These are phyloP conservation scores for Eurypyga helias DNA, from an alignment of 2,113 vertebrate species.

Conservation along the genomic window DNA sequence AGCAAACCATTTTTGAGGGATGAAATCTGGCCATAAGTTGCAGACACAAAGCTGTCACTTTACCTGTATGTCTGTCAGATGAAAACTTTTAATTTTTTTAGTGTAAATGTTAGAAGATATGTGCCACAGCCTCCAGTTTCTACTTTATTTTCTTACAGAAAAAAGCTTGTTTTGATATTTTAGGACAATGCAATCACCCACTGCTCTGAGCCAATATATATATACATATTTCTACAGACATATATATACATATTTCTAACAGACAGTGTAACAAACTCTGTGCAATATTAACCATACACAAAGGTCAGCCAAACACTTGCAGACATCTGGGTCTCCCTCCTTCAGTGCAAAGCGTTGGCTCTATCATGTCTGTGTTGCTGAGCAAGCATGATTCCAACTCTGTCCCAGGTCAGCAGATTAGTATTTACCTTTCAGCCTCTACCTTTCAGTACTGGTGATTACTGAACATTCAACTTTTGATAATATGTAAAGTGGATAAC, in stretches of 20 bases:
- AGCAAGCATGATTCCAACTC: background rate
- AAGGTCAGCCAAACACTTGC: slow-evolving; percentile 30
- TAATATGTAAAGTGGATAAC: background rate
- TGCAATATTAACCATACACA: slow-evolving; percentile 51
- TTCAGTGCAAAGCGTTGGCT: background rate
- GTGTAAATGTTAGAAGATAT: background rate
- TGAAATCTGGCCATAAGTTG: background rate
- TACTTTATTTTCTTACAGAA: background rate
- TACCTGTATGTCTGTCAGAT: background rate
- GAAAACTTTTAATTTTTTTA: background rate
- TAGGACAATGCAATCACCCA: background rate
- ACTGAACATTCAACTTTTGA: background rate
- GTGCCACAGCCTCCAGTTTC: background rate
- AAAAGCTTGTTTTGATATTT: background rate
- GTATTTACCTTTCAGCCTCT: background rate
- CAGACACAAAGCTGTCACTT: background rate
- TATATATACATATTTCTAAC: no score
- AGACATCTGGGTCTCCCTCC: background rate
- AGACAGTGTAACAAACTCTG: slow-evolving; percentile 5
- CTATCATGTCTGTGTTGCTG: background rate
- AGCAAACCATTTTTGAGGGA: background rate
- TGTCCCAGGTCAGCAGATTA: background rate
- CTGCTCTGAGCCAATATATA: background rate
- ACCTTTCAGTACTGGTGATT: background rate
- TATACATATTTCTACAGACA: background rate